A percentile compares a stretch with the other conserved stretches of the same genome.
Evolutionary conservation across 92 coral and sea anemone species (phyloP).

Genomic region (Epizoanthus scotinus): DNA sequence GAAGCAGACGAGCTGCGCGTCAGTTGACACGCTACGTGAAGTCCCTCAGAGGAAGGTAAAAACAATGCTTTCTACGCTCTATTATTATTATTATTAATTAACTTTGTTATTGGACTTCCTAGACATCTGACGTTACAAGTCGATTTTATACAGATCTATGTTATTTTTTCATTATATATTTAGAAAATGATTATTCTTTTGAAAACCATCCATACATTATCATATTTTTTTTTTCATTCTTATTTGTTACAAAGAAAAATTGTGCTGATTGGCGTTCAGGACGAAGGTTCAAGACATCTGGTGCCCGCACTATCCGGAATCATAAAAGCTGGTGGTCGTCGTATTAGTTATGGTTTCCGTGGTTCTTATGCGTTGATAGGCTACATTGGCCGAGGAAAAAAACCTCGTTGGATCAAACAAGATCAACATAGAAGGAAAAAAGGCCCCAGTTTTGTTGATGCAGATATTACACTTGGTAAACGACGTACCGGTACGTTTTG

Average conservation of each 20-base stretch:
- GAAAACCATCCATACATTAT: too few species aligned
- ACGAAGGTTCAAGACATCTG: constrained; percentile 44
- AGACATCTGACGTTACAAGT: too few species aligned
- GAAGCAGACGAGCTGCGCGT: constrained; percentile 21
- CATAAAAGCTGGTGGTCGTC: neutral
- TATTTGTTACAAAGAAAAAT: constrained; percentile 28
- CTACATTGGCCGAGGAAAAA: constrained; percentile 37
- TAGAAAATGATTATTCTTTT: too few species aligned
- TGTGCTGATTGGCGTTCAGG: constrained; percentile 48
- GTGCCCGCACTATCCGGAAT: constrained; percentile 7
- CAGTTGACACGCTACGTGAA: constrained; percentile 1
- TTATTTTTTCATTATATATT: too few species aligned
- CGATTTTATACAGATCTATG: too few species aligned
- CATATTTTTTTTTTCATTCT: neutral
- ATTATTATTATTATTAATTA: too few species aligned
- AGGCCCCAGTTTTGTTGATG: constrained; percentile 43
- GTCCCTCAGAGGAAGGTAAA: constrained; percentile 36
- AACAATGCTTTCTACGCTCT: too few species aligned
- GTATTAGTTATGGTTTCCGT: constrained; percentile 31
- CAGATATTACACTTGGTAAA: constrained; percentile 10
- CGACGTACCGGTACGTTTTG: constrained; percentile 7
- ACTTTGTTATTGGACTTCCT: too few species aligned
- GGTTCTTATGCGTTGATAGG: constrained; percentile 52
- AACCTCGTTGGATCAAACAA: constrained; percentile 38
- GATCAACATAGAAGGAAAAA: constrained; percentile 14